Evolutionary conservation across 2,113 vertebrate species (phyloP), one percentile per base, ranked within the genome.

Genomic region (Elgaria multicarinata): DNA sequence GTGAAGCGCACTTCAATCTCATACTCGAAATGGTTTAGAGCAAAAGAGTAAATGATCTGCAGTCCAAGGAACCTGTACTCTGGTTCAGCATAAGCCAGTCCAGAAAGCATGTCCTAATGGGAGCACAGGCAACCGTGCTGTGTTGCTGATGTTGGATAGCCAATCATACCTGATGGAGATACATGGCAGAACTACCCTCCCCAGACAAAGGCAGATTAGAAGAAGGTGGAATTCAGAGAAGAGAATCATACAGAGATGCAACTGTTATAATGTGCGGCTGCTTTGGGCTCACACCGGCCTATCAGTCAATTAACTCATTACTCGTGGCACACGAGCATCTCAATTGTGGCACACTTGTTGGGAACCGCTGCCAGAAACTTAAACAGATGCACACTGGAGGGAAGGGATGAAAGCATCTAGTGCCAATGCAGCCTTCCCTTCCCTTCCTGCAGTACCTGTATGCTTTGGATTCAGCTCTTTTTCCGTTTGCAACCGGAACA

Each of bases 401-500:
- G 81, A 71, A 20, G 44, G 39, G 12, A 83, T 75, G 53, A 85
- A 44, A 20, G n/a, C 18, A 81, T 42, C 2, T 87, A 39, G n/a
- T 10, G 58, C 22, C 67, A 0, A 28, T 26, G 26, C 26, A 79
- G 28, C 64, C 22, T n/a, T 88, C 67, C 28, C n/a, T 39, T 76
- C n/a, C 31, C 22, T 71, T 31, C 67, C 53, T 36, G 72, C 46
- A 71, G 0, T 95, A 95, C 95, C 94, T 96, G 93, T 83, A 44
- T 94, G 91, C 79, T 95, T 93, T 67, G 96, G 95, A 92, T 95
- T 97, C 66, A 96, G 85, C 26, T 98, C 94, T 83, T 95, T 97
- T 88, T 96, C 96, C 1, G 93, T 96, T 84, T 97, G 96, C 46
- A 97, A 87, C 39, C 8, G 89, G 46, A 97, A 97, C 66, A 97